phyloP scores from a whole-genome alignment of 2,113 vertebrate genomes.

The Rutilus rutilus region DNA sequence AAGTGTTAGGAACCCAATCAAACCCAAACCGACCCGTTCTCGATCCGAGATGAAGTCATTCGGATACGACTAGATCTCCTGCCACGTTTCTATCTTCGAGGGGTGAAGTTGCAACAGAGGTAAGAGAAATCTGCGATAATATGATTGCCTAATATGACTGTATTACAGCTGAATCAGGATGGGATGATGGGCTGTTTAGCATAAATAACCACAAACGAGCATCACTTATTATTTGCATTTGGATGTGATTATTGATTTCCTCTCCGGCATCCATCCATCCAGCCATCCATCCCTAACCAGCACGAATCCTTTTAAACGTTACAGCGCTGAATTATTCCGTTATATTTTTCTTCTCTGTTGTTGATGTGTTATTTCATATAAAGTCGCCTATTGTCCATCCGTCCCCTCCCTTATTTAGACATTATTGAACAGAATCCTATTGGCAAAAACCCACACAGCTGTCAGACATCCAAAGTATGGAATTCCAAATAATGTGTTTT shows the following conservation, averaged over 20 bases:
- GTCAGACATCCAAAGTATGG: background rate
- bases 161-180: background rate
- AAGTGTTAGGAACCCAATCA: background rate
- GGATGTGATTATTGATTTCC: constrained; percentile 9
- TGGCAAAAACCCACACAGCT: background rate
- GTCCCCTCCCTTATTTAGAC: background rate
- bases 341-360: background rate
- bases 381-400: background rate
- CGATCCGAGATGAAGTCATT: constrained; percentile 46
- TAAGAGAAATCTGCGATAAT: background rate
- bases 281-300: background rate
- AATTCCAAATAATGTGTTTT: background rate
- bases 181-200: background rate
- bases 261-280: background rate
- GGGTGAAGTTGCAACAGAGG: constrained; percentile 51
- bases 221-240: background rate
- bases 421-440: background rate
- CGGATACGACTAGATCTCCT: constrained; percentile 45
- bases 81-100: constrained; percentile 42
- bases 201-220: background rate
- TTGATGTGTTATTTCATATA: background rate
- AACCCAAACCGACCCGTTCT: background rate
- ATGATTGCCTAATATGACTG: background rate
- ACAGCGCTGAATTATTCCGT: background rate
- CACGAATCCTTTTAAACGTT: background rate